Evolutionary conservation across 2,797 vertebrate genomes (phyloP), one percentile per base, ranked within the genome.

Genomic region (Chelmon rostratus): DNA sequence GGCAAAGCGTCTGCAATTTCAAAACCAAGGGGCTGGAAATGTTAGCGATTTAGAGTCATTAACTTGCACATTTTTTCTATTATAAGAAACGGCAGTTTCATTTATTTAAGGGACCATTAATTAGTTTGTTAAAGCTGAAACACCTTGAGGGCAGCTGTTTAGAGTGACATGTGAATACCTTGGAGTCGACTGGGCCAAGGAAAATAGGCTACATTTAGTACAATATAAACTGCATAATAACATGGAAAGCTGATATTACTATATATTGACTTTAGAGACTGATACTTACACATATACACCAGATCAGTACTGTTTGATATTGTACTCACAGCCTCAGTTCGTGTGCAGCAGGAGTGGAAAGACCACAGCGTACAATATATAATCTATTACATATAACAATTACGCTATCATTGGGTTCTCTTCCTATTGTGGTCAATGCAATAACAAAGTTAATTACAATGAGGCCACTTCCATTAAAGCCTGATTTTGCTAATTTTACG

Each of bases 111-210:
- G 59, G 40, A 10, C 19, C 21, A 33, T 84, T 90, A 81, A 88
- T 88, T 86, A 81, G 82, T 81, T 86, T 81, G 78, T 81, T 78
- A 69, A 73, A 78, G 72, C 65, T 53, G 40, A 79, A 83, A 90
- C 16, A 38, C 80, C 78, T 82, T 42, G 18, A 42, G 74, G 77
- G 78, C 62, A 56, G 59, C 38, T 68, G 37, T 53, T 81, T 54
- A 59, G 53, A 74, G 75, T 2, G 6, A 78, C 67, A 69, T 2
- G 12, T 63, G 52, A 84, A 74, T 53, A 75, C 44, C 49, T 74
- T 46, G 31, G 37, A 82, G 57, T 83, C 15, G 44, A 31, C 38
- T 67, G 46, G 64, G 68, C 58, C 16, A 38, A 35, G 23, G 63
- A 68, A 78, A 81, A 78, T 8, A 33, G 23, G 37, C 42, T 68